Evolutionary conservation across 2,888 invertebrate species (phyloP).

Genomic region (Nineta flava): DNA sequence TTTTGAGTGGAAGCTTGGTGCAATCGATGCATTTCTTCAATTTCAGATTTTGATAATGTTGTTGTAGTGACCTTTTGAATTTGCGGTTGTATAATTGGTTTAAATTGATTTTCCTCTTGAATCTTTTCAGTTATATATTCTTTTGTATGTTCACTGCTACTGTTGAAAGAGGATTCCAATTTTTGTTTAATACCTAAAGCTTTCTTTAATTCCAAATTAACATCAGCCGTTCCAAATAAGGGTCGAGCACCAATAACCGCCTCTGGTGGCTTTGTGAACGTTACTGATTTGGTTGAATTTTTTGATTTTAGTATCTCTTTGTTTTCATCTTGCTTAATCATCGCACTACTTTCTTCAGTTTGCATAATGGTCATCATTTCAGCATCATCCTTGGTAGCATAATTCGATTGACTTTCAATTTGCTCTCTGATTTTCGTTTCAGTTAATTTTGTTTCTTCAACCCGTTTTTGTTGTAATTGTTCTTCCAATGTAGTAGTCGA

Average conservation of each 20-base stretch:
- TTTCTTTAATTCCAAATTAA: constrained; percentile 27
- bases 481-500: background rate
- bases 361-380: constrained; percentile 7
- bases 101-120: background rate
- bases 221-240: constrained; percentile 25
- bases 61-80: background rate
- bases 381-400: constrained; percentile 1
- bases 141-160: constrained; percentile 1
- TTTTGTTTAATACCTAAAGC: constrained; percentile 21
- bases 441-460: background rate
- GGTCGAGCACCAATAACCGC: constrained; percentile 26
- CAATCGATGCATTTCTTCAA: too few species aligned
- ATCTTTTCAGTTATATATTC: background rate
- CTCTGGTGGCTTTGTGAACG: constrained; percentile 25
- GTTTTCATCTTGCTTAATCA: background rate
- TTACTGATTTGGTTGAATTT: constrained; percentile 7
- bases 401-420: background rate
- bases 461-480: background rate
- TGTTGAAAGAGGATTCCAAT: background rate
- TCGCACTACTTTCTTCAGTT: constrained; percentile 1
- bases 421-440: background rate
- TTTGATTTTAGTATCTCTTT: background rate
- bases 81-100: background rate
- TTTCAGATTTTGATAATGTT: background rate
- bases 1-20: too few species aligned